phyloP scores from a whole-genome alignment of 2,797 vertebrate genomes.

The Phoeniculus purpureus region DNA sequence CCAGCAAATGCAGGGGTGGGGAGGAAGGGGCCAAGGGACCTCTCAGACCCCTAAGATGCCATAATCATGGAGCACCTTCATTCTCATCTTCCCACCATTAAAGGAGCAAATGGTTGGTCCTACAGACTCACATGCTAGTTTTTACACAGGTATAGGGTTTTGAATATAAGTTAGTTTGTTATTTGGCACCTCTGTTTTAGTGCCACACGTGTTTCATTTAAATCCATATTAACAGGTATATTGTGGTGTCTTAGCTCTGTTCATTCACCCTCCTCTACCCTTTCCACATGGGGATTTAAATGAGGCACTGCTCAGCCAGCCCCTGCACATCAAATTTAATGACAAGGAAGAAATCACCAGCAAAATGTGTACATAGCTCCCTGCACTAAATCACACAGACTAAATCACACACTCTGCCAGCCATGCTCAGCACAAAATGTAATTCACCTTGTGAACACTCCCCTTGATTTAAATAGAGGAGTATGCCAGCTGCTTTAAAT shows the following conservation, averaged over 20 bases:
- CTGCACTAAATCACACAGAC: background rate
- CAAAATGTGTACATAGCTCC: background rate
- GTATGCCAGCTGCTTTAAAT: background rate
- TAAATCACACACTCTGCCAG: constrained; percentile 9
- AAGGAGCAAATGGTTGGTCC: background rate
- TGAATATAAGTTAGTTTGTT: fast-evolving
- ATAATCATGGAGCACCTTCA: background rate
- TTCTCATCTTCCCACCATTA: background rate
- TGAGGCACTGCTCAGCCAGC: background rate
- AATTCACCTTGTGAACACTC: background rate
- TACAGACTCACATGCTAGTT: background rate
- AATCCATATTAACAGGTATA: background rate
- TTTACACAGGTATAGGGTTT: background rate
- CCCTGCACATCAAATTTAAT: background rate
- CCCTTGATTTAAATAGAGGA: constrained; percentile 30
- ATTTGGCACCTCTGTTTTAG: background rate
- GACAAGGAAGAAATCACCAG: background rate
- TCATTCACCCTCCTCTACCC: background rate
- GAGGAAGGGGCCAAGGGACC: background rate
- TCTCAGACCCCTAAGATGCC: background rate
- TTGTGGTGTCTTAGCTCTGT: fast-evolving
- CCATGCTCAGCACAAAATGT: background rate
- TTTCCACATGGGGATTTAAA: background rate
- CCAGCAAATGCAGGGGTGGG: background rate
- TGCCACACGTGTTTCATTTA: background rate